Evolutionary conservation across 1,140 invertebrate species (phyloP), one percentile per base, ranked within the genome.

Genomic region (Brachionus paranguensis): DNA sequence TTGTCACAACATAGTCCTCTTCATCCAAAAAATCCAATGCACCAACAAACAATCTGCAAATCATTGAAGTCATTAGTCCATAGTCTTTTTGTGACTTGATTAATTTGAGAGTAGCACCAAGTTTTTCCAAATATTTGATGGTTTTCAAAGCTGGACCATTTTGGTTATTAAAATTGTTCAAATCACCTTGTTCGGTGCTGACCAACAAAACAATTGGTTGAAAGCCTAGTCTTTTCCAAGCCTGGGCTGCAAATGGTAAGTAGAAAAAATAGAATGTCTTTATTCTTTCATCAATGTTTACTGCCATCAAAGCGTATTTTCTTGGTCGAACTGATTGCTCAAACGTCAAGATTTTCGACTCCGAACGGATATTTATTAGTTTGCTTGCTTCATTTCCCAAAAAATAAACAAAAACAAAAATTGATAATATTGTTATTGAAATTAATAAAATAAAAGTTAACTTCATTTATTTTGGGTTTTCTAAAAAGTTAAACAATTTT

Each of bases 221-320:
- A 50, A 76, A 76, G 17, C 47, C 47, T 8, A 76, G 20, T 33
- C 72, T 29, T 12, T 41, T 43, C 72, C 72, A 76, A 27, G 72
- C 24, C n/a, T 76, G 27, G 5, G 33, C 41, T 10, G 27, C 72
- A 76, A 76, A 24, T 76, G 72, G 72, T 50, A 76, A 76, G 27
- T 76, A 50, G 43, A 76, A 76, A 41, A 76, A 45, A n/a, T 76
- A 76, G 43, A 76, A 76, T 29, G 29, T 27, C 27, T 65, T 65
- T 8, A n/a, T 65, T 65, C 5, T 14, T 27, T 65, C 60, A 17
- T 65, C 60, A 3, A 65, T 65, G 17, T 65, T 65, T 24, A 33
- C 29, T 8, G 60, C 60, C 29, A 65, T 29, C 29, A 65, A 33
- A 33, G 29, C 60, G 17, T 65, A 65, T 29, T 65, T 65, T 3